Percentiles rank a stretch among this genome's conserved stretches.
These are phyloP conservation scores for Pseudochirops cupreus DNA, from an alignment of 2,797 vertebrate genomes.

Conservation along the genomic window DNA sequence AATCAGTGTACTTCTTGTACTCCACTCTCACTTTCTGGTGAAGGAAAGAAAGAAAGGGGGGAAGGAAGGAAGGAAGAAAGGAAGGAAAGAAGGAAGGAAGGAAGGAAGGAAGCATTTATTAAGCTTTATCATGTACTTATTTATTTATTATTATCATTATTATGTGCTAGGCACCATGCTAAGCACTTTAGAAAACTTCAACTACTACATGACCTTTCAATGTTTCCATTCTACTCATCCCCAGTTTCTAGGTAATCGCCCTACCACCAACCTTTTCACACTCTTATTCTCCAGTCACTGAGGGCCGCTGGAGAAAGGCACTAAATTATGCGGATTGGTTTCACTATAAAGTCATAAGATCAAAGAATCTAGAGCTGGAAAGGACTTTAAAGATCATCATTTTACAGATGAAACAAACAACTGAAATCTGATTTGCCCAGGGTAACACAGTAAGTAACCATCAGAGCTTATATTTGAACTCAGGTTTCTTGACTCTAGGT, in stretches of 20 bases:
- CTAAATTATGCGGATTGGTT: background rate
- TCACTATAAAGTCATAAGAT: background rate
- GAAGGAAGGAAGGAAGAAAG: background rate
- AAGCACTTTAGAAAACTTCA: background rate
- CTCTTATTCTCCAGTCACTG: background rate
- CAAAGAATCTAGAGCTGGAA: background rate
- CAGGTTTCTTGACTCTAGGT: background rate
- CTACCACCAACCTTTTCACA: background rate
- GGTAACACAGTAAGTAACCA: background rate
- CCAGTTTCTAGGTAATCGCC: background rate
- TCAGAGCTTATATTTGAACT: background rate
- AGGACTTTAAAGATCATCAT: background rate
- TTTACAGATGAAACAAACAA: background rate
- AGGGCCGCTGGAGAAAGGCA: background rate
- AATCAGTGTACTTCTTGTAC: background rate
- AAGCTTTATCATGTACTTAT: background rate
- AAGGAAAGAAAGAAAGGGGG: background rate
- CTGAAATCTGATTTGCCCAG: background rate
- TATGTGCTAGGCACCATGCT: background rate
- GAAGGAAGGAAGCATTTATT: background rate
- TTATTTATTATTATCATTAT: too few species aligned
- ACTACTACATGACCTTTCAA: background rate
- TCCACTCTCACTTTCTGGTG: background rate
- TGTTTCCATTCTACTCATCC: background rate
- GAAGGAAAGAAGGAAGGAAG: background rate